Evolutionary conservation across 2,113 vertebrate genomes (phyloP).

Genomic region (Rhea pennata): DNA sequence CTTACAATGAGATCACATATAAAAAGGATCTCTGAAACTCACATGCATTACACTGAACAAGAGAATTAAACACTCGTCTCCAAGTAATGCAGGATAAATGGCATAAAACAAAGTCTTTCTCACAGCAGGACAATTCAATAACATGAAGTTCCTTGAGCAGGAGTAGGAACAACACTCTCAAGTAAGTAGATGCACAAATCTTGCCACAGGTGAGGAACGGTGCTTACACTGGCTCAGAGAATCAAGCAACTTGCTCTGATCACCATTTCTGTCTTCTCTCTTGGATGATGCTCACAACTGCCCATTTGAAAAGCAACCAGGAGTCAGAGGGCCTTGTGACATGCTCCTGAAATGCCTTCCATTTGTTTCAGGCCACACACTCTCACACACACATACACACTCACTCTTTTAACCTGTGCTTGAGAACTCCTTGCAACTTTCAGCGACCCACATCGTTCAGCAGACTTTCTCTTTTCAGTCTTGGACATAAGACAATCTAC

Average conservation of each 20-base stretch:
- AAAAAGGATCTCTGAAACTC: neutral
- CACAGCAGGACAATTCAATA: neutral
- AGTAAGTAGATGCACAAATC: neutral
- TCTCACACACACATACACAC: neutral
- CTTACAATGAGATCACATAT: neutral
- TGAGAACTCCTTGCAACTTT: neutral
- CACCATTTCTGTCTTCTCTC: neutral
- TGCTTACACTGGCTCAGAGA: neutral
- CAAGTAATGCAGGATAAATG: neutral
- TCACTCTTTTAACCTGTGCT: neutral
- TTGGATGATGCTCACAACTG: neutral
- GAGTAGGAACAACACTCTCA: neutral
- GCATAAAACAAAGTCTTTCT: neutral
- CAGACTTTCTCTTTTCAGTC: neutral
- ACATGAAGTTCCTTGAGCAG: neutral
- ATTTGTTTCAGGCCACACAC: neutral
- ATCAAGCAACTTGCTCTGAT: neutral
- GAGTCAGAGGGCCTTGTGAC: neutral
- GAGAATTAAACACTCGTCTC: neutral
- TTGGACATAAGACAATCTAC: fast-evolving
- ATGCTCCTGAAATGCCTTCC: neutral
- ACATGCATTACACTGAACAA: neutral
- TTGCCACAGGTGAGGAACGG: neutral
- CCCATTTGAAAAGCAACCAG: neutral
- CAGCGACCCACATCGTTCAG: neutral